Evolutionary conservation across 2,113 vertebrate genomes (phyloP).

Genomic region (Saccopteryx bilineata): DNA sequence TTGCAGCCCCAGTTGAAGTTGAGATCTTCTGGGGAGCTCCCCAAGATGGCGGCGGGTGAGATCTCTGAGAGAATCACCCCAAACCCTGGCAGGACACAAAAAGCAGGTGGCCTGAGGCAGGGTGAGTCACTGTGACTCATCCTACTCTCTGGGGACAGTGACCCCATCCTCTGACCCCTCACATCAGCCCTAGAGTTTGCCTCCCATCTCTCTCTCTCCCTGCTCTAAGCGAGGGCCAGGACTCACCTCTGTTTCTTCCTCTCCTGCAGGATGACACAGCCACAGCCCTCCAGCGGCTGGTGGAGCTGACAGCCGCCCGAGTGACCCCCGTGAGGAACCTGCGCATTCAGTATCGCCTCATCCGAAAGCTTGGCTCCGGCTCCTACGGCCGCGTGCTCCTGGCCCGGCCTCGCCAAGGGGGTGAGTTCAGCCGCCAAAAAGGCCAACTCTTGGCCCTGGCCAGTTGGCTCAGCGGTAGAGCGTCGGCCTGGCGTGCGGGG

Average conservation of each 20-base stretch:
- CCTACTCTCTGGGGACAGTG: constrained; percentile 30
- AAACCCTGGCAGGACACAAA: constrained; percentile 15
- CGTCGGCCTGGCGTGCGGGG: too few relatives aligned
- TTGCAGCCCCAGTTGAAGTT: too few relatives aligned
- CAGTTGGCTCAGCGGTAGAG: too few relatives aligned
- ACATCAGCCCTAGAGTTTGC: background rate
- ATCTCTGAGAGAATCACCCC: background rate
- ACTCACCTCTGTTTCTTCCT: background rate
- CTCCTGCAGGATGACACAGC: constrained; percentile 84
- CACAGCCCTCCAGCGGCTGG: constrained; percentile 90
- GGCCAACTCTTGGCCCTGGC: too few relatives aligned
- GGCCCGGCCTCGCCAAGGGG: constrained; percentile 91
- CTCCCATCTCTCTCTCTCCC: fast-evolving
- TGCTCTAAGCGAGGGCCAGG: background rate
- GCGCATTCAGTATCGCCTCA: constrained; percentile 90
- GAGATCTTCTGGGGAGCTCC: background rate
- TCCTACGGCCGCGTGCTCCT: constrained; percentile 95
- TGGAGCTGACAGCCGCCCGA: constrained; percentile 89
- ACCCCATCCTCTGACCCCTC: constrained; percentile 1
- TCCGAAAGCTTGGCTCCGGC: constrained; percentile 93
- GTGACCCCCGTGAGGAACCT: constrained; percentile 88
- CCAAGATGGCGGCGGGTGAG: background rate
- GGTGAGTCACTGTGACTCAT: constrained; percentile 81
- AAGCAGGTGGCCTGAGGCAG: constrained; percentile 62
- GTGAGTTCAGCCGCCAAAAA: constrained; percentile 81